Percentiles rank a stretch among this genome's conserved stretches.
Evolutionary conservation across 2,113 vertebrate species (phyloP).

Genomic region (Salvator merianae): DNA sequence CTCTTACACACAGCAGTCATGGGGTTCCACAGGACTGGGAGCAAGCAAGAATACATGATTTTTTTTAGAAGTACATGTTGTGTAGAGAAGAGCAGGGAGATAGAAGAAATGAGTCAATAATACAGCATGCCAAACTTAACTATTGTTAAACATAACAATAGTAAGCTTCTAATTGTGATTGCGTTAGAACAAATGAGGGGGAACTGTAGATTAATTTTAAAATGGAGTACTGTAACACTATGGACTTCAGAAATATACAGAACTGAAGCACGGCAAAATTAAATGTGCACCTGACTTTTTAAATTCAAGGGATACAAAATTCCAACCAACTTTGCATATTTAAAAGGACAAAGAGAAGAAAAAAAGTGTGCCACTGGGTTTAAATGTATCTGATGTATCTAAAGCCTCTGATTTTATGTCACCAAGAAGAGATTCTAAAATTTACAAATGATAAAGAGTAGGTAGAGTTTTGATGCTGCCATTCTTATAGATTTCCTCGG

Average conservation of each 20-base stretch:
- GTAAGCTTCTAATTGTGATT: neutral
- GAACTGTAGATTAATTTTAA: conserved; percentile 1
- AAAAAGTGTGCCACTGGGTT: no score
- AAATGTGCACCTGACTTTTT: conserved; percentile 17
- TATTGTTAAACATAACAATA: neutral
- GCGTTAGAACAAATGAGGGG: neutral
- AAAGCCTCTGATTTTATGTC: no score
- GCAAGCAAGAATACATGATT: conserved; percentile 36
- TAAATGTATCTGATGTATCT: no score
- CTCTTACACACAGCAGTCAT: conserved; percentile 69
- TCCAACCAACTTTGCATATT: neutral
- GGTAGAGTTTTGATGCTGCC: no score
- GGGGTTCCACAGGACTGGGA: conserved; percentile 63
- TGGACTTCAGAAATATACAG: neutral
- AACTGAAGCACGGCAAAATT: neutral
- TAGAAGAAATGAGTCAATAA: neutral
- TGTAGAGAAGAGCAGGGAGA: no score
- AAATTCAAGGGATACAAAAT: conserved; percentile 2
- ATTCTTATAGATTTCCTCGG: no score
- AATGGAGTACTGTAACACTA: neutral
- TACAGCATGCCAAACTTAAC: neutral
- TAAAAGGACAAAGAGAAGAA: neutral
- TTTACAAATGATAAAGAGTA: no score
- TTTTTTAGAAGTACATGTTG: conserved; percentile 45
- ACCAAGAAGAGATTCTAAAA: no score